A percentile compares a stretch with the other conserved stretches of the same genome.
Conservation (phyloP, 2,113 vertebrate species). For the Brevimyrus niger region DNA sequence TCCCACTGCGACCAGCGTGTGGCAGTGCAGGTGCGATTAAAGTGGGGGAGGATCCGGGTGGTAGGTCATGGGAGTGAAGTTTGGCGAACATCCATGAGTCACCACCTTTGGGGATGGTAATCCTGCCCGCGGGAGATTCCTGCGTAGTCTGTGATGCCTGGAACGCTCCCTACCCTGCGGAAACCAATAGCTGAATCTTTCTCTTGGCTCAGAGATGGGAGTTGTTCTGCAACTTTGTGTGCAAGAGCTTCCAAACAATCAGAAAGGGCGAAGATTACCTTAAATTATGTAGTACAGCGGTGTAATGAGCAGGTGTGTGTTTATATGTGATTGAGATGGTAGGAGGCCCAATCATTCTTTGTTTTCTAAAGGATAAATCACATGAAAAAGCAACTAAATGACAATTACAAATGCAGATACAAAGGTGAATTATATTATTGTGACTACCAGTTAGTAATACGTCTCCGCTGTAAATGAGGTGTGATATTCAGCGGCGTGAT, state of each 20-base stretch:
- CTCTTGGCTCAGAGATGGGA: background rate
- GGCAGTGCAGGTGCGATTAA: background rate
- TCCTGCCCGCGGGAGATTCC: background rate
- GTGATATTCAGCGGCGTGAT: background rate
- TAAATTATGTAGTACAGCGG: background rate
- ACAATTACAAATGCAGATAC: background rate
- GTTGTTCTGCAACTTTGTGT: background rate
- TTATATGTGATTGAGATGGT: background rate
- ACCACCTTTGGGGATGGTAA: background rate
- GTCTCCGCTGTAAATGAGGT: background rate
- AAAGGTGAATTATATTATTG: background rate
- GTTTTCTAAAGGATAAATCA: background rate
- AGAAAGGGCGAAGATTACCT: background rate
- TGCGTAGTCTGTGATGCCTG: background rate
- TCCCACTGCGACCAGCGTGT: background rate
- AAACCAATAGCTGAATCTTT: background rate
- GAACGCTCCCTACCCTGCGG: background rate
- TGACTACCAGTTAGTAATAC: background rate
- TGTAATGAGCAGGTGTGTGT: background rate
- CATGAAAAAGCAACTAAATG: background rate
- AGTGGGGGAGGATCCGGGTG: background rate
- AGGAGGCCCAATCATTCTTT: background rate
- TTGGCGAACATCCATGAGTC: background rate
- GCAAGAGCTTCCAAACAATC: background rate
- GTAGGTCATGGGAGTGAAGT: background rate